Evolutionary conservation across 1,140 invertebrate species (phyloP).

Genomic region (Mylabris phalerata): DNA sequence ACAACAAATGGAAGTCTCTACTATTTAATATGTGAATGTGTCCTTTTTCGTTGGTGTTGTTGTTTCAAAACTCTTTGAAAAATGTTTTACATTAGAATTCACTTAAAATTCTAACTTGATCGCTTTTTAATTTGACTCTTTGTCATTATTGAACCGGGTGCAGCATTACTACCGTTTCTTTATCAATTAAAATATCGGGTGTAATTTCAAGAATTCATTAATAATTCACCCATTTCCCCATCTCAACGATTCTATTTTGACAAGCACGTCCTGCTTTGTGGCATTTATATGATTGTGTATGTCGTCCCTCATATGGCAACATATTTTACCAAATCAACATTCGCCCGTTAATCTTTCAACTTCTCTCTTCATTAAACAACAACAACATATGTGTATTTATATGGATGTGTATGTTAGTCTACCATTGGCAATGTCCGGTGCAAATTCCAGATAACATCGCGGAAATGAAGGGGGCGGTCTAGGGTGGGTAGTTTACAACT

Average conservation of each 20-base stretch:
- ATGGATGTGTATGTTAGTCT: not conserved
- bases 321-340: constrained; percentile 9
- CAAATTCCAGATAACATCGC: constrained; percentile 12
- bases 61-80: constrained; percentile 7
- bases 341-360: not conserved
- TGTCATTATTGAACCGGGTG: constrained; percentile 14
- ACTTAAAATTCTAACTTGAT: constrained; percentile 30
- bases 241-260: constrained; percentile 4
- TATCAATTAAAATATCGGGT: not conserved
- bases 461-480: constrained; percentile 8
- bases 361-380: constrained; percentile 4
- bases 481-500: no score
- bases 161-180: no score
- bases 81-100: constrained; percentile 28
- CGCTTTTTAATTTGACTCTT: constrained; percentile 26
- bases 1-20: constrained; percentile 16
- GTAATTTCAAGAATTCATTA: not conserved
- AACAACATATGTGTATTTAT: constrained; percentile 2
- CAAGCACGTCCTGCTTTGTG: constrained; percentile 2
- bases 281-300: no score
- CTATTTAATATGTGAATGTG: not conserved
- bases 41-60: constrained; percentile 5
- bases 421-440: constrained; percentile 5
- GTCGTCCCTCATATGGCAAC: not conserved
- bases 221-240: constrained; percentile 14